Evolutionary conservation across 2,797 vertebrate species (phyloP).

Genomic region (Clamator glandarius): DNA sequence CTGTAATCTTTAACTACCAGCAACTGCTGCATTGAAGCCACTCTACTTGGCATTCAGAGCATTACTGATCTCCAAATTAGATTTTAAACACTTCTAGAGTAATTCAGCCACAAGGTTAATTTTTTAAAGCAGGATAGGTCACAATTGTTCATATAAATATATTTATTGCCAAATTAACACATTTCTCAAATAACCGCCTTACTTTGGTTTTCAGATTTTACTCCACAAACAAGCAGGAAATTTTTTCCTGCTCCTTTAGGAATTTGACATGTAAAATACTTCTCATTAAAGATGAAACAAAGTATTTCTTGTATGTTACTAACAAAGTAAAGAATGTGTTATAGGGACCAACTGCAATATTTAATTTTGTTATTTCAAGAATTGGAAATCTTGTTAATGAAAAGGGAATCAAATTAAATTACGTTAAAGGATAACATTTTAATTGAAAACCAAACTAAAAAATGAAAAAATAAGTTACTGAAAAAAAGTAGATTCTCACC

Average conservation of each 20-base stretch:
- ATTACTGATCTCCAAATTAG: neutral
- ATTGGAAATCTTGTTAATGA: neutral
- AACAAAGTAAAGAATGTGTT: neutral
- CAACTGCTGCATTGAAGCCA: neutral
- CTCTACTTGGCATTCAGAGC: neutral
- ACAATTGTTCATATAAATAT: neutral
- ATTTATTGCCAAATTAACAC: neutral
- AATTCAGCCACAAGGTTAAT: neutral
- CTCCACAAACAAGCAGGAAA: neutral
- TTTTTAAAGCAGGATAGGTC: neutral
- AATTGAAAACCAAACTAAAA: neutral
- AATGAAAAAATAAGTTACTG: neutral
- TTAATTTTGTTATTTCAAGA: neutral
- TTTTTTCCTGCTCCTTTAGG: neutral
- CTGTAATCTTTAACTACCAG: neutral
- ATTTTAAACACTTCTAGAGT: neutral
- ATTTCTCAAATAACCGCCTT: neutral
- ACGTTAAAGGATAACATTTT: neutral
- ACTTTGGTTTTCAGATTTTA: neutral
- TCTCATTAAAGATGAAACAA: neutral
- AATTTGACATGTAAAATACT: neutral
- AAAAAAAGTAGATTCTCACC: neutral
- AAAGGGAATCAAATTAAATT: neutral
- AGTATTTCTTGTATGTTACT: neutral
- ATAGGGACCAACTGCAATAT: neutral